Base-by-base conservation (phyloP, 2,797 vertebrate species). In the Sebastolobus altivelis region DNA sequence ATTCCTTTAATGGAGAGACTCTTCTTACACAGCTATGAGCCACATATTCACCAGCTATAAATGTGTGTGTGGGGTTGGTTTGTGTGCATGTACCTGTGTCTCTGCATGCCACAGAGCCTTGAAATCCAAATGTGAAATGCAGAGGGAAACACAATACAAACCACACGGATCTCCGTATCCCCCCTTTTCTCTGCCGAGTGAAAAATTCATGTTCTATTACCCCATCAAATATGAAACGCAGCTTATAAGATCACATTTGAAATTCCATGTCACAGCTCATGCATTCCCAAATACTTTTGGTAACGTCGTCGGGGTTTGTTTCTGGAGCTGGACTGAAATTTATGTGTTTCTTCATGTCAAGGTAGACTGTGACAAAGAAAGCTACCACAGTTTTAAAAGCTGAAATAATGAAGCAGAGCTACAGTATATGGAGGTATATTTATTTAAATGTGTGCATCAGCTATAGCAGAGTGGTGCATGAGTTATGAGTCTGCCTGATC, bases 151-250 rank as follows among this genome's bases (percentile, higher is more conserved):
- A 11, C 25, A 85, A 84, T 76, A 62, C 68, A 69, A 83, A 87
- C 74, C 81, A 52, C 66, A 40, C 31, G 0, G 43, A 65, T 80
- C 70, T 58, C 49, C 66, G 25, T 20, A 20, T 18, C 38, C 22
- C 60, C 13, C 12, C 61, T 25, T 65, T 65, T 33, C 66, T 27
- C 31, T 37, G 81, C 78, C 5, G 13, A 74, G 79, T 89, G 70
- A 93, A 92, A 92, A 91, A 88, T 89, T 80, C 85, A 93, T 91
- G 83, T 91, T 92, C 81, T 84, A 88, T 88, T 89, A 84, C 84
- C 76, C 83, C 72, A 92, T 95, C 88, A 91, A 94, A 93, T 93
- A 89, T 92, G 87, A 93, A 94, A 87, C 46, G 66, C 77, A 83
- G 84, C 93, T 92, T 91, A 93, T 87, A 90, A 83, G 90, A 90